Base-by-base conservation (phyloP, 2,888 invertebrate genomes). In the Hesperia comma region DNA sequence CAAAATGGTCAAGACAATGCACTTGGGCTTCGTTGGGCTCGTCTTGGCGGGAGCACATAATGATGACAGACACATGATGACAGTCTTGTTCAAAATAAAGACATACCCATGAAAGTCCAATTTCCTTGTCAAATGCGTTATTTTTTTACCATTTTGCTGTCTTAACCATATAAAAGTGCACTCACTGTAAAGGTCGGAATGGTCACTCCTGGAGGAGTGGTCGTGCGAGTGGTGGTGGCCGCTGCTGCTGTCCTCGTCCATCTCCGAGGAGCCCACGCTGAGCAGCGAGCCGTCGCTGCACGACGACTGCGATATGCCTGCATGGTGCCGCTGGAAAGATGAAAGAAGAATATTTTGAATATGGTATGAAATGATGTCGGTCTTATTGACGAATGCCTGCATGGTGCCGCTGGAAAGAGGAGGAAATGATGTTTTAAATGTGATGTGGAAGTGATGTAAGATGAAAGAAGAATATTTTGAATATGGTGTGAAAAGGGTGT, bases 241-340 rank as follows among this genome's bases (percentile, higher is more conserved):
- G 71, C 88, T 88, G 85, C 87, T 86, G 80, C 87, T 88, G 79
- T 92, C 92, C 75, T 95, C 95, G 77, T 96, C 96, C 90, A 95
- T 95, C 87, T 96, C 96, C 19, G 95, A 96, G 84, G 96, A 96
- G 76, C 95, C 96, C 91, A 96, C 96, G 88, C 97, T 97, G 86
- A 96, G 94, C 76, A 97, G 93, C 71, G 96, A 96, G 75, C 95
- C 95, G 87, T 96, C 95, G 90, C 96, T 96, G 88, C 95, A 95
- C 26, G 95, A 94, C 68, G 94, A 94, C 83, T 93, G 93, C 69
- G 93, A 93, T 75, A 93, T 92, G 71, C 91, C 92, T 63, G 90
- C 90, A 83, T 89, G 91, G 83, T 92, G 91, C 80, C 92, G 84
- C 92, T 91, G 87, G 8, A 73, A 74, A 61, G 0, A 53, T 17